Evolutionary conservation across 2,888 invertebrate species (phyloP).

Genomic region (Meandrusa payeni): DNA sequence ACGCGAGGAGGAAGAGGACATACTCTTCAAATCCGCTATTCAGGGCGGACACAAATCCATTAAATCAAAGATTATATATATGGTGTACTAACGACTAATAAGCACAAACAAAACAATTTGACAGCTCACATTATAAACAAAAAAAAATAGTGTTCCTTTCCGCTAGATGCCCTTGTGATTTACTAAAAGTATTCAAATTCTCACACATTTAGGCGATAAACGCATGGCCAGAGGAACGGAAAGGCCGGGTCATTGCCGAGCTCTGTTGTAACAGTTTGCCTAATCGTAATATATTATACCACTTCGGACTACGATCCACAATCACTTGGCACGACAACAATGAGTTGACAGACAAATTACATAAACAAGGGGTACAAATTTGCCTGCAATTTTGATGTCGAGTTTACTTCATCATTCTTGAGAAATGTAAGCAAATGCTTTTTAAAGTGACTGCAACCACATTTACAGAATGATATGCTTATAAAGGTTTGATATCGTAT

Average conservation of each 20-base stretch:
- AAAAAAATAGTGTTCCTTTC: constrained; percentile 10
- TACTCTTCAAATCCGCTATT: too few relatives aligned
- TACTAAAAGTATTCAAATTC: constrained; percentile 21
- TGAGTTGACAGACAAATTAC: constrained; percentile 7
- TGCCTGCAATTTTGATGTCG: constrained; percentile 4
- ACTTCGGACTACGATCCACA: constrained; percentile 22
- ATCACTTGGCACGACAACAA: constrained; percentile 20
- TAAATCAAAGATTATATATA: too few relatives aligned
- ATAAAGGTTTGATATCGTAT: too few relatives aligned
- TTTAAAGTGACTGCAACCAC: too few relatives aligned
- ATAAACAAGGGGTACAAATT: not conserved
- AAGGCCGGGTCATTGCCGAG: constrained; percentile 34
- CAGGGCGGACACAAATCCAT: too few relatives aligned
- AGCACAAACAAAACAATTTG: too few relatives aligned
- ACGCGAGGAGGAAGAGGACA: too few relatives aligned
- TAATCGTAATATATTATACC: constrained; percentile 27
- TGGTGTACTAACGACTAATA: too few relatives aligned
- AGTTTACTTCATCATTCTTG: not conserved
- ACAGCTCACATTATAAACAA: not conserved
- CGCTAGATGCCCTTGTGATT: constrained; percentile 20
- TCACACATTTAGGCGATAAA: constrained; percentile 26
- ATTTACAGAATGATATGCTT: too few relatives aligned
- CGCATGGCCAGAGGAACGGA: constrained; percentile 12
- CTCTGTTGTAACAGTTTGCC: constrained; percentile 28
- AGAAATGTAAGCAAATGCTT: not conserved